Evolutionary conservation across 2,888 invertebrate genomes (phyloP).

Genomic region (Megaustenia siamemsis): DNA sequence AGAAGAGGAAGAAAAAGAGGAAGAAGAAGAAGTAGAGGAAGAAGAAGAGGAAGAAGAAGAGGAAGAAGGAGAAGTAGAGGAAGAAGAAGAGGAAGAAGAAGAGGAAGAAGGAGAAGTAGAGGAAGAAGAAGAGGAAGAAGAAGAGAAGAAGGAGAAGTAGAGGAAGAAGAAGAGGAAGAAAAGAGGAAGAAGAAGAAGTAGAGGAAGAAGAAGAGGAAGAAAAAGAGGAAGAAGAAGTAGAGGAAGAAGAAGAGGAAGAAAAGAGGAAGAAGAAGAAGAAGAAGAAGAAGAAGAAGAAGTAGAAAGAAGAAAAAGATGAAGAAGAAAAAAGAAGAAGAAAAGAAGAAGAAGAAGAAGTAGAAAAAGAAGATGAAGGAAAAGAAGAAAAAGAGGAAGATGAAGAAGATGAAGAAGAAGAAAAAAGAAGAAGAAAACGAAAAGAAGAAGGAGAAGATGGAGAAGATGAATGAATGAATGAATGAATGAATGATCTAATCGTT

Average conservation of each 20-base stretch:
- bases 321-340: too few relatives aligned
- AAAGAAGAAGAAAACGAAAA: too few relatives aligned
- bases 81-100: not conserved
- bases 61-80: not conserved
- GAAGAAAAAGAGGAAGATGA: not conserved
- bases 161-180: not conserved
- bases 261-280: not conserved
- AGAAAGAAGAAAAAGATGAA: not conserved
- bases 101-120: not conserved
- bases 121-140: not conserved
- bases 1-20: not conserved
- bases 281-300: not conserved
- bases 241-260: not conserved
- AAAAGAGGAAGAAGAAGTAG: not conserved
- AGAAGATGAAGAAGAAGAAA: not conserved
- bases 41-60: not conserved
- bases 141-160: not conserved
- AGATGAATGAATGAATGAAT: too few relatives aligned
- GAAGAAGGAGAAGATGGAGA: too few relatives aligned
- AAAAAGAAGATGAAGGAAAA: not conserved
- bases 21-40: not conserved
- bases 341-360: too few relatives aligned
- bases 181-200: not conserved
- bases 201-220: not conserved
- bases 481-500: too few relatives aligned